Conservation (phyloP, 2,797 vertebrate species). For the Fringilla coelebs region DNA sequence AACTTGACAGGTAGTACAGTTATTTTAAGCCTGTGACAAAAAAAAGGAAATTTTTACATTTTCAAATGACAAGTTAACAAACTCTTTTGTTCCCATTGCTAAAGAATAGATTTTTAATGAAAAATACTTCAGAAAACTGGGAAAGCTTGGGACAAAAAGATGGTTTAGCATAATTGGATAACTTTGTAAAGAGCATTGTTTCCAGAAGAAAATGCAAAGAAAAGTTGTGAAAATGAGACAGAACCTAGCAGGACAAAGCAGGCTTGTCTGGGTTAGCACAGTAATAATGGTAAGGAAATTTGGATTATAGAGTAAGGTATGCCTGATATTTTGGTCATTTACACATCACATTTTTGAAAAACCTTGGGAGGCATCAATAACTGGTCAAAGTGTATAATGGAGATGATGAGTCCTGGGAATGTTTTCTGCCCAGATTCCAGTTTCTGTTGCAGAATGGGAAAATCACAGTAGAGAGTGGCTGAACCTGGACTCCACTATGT, state of each 20-base stretch:
- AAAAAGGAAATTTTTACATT: background rate
- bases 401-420: background rate
- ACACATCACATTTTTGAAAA: background rate
- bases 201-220: background rate
- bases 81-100: background rate
- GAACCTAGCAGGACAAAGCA: background rate
- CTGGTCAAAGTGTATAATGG: background rate
- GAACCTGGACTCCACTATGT: rapidly evolving
- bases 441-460: background rate
- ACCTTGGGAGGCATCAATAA: background rate
- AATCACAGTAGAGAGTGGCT: background rate
- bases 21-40: background rate
- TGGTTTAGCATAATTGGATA: background rate
- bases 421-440: background rate
- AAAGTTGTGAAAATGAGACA: background rate
- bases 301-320: background rate
- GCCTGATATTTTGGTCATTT: background rate
- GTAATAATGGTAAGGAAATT: background rate
- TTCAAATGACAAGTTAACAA: background rate
- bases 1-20: background rate
- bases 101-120: background rate
- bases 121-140: background rate
- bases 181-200: background rate
- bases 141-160: background rate
- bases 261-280: background rate